These are phyloP conservation scores for Labrus mixtus DNA, from an alignment of 2,113 vertebrate species.

Conservation along the genomic window DNA sequence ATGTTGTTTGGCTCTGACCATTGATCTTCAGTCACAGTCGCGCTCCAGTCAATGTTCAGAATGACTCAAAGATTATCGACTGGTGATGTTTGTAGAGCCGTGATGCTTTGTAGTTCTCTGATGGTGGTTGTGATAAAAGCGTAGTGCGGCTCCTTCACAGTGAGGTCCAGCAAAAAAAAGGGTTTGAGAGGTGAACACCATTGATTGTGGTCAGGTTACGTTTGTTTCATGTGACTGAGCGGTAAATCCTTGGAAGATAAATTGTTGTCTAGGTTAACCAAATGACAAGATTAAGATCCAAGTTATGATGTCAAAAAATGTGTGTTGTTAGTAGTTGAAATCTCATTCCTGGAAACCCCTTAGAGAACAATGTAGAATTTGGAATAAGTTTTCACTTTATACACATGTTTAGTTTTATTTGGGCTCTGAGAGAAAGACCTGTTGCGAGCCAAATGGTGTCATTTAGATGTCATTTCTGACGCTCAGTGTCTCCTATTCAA, in stretches of 20 bases:
- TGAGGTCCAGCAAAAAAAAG: slow-evolving; percentile 29
- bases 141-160: not conserved
- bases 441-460: too few relatives aligned
- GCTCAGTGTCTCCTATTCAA: too few relatives aligned
- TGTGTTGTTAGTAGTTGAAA: too few relatives aligned
- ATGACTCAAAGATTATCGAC: slow-evolving; percentile 29
- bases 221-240: not conserved
- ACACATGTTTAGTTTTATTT: too few relatives aligned
- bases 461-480: too few relatives aligned
- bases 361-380: too few relatives aligned
- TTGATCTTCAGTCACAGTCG: slow-evolving; percentile 26
- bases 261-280: not conserved
- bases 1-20: slow-evolving; percentile 15
- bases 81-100: slow-evolving; percentile 6
- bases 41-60: slow-evolving; percentile 17
- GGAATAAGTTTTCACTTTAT: too few relatives aligned
- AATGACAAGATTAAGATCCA: not conserved
- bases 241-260: not conserved
- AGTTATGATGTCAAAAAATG: not conserved
- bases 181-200: slow-evolving; percentile 14
- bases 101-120: slow-evolving; percentile 29
- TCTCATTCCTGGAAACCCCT: too few relatives aligned
- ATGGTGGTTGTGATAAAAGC: slow-evolving; percentile 37
- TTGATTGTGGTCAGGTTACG: slow-evolving; percentile 16
- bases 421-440: too few relatives aligned